These are phyloP conservation scores for Heliconius ethilla DNA, from an alignment of 2,888 invertebrate species.

Conservation along the genomic window DNA sequence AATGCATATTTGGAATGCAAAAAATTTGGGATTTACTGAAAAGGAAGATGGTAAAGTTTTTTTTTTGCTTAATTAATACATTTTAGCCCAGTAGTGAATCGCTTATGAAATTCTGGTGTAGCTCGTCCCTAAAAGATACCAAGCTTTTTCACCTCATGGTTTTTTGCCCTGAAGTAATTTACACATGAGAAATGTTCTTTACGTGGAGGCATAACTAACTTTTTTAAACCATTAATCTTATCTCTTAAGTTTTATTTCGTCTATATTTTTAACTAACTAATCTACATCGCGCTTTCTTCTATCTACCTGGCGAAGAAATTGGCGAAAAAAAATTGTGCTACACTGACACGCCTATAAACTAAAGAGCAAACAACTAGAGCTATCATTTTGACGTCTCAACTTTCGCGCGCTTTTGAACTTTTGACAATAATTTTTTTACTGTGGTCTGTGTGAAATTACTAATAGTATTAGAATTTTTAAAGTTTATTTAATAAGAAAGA, in stretches of 20 bases:
- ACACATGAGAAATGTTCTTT: not conserved
- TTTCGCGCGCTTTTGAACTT: constrained; percentile 3
- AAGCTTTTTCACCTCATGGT: too few species aligned
- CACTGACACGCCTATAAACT: too few species aligned
- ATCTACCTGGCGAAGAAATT: too few species aligned
- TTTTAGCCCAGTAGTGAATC: not conserved
- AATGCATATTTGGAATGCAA: constrained; percentile 97
- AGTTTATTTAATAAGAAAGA: not conserved
- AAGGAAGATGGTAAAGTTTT: constrained; percentile 87
- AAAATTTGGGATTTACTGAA: constrained; percentile 90
- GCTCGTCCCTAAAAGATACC: too few species aligned
- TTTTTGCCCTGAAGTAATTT: not conserved
- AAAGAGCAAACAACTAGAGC: not conserved
- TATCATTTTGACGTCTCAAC: constrained; percentile 4
- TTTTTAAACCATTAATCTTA: too few species aligned
- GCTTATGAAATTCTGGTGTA: too few species aligned
- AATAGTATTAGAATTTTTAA: not conserved
- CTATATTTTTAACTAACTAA: too few species aligned
- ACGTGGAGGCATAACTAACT: too few species aligned
- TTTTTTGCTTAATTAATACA: not conserved
- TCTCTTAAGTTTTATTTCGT: too few species aligned
- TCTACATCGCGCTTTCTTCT: too few species aligned
- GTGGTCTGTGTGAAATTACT: not conserved
- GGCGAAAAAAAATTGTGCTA: too few species aligned
- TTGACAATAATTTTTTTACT: not conserved